Evolutionary conservation across 1,140 invertebrate species (phyloP).

Genomic region (Cotesia glomerata): DNA sequence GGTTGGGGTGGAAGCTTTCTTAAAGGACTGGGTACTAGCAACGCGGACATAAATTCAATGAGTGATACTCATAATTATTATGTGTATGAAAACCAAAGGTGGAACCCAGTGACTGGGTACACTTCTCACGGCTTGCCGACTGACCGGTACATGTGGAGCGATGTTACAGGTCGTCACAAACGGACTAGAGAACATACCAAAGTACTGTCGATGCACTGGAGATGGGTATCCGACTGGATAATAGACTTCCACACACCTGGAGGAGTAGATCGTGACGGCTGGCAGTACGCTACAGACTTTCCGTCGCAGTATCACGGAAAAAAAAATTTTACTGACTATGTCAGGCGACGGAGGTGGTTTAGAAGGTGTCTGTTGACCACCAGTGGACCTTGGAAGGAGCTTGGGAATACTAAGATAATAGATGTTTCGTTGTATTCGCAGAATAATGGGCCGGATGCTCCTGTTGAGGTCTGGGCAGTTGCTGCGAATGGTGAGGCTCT

Average conservation of each 20-base stretch:
- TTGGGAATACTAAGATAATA: conserved; percentile 82
- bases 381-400: conserved; percentile 86
- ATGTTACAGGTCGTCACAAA: conserved; percentile 80
- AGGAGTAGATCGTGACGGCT: conserved; percentile 89
- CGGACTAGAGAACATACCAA: conserved; percentile 84
- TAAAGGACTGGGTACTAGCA: conserved; percentile 72
- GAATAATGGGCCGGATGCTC: conserved; percentile 50
- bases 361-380: conserved; percentile 80
- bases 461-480: conserved; percentile 78
- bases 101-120: conserved; percentile 90
- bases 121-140: conserved; percentile 84
- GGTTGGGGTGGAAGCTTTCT: conserved; percentile 84
- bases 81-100: conserved; percentile 92
- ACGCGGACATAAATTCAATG: conserved; percentile 77
- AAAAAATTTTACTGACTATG: conserved; percentile 88
- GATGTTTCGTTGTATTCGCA: conserved; percentile 78
- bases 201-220: conserved; percentile 84
- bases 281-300: conserved; percentile 94
- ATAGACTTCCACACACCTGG: conserved; percentile 87
- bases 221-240: conserved; percentile 91
- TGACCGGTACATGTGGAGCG: conserved; percentile 90
- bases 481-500: conserved; percentile 83
- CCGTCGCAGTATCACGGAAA: conserved; percentile 83
- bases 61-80: conserved; percentile 83
- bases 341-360: conserved; percentile 83